phyloP scores from a whole-genome alignment of 2,888 invertebrate species.

The Oscheius sp. region DNA sequence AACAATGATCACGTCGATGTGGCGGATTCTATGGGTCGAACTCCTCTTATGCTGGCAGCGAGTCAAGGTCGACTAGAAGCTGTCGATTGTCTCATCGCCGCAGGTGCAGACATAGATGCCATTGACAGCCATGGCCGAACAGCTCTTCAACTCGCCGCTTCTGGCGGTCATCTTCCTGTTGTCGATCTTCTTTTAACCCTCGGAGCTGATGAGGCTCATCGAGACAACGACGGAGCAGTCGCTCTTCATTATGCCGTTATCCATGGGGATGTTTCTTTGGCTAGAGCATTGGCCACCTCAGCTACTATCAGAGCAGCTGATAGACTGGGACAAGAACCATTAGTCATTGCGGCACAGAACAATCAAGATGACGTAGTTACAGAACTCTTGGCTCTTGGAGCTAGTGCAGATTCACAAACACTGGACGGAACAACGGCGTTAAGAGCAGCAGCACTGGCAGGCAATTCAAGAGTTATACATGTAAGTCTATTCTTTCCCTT shows the following conservation, averaged over 20 bases:
- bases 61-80: constrained; percentile 53
- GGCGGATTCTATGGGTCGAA: constrained; percentile 47
- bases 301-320: constrained; percentile 48
- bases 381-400: constrained; percentile 80
- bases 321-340: constrained; percentile 49
- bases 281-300: constrained; percentile 41
- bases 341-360: constrained; percentile 51
- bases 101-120: constrained; percentile 48
- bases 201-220: constrained; percentile 57
- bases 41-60: constrained; percentile 56
- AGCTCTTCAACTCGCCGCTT: constrained; percentile 54
- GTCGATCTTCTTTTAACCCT: constrained; percentile 48
- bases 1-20: constrained; percentile 31
- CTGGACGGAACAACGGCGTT: constrained; percentile 83
- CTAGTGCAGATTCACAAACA: constrained; percentile 40
- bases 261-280: constrained; percentile 40
- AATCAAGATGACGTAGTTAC: constrained; percentile 71
- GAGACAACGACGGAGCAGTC: constrained; percentile 58
- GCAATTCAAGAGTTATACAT: constrained; percentile 74
- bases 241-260: constrained; percentile 55
- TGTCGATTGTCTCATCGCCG: constrained; percentile 40
- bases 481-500: constrained; percentile 26
- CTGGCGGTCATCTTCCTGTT: constrained; percentile 46
- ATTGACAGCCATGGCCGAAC: constrained; percentile 57
- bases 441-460: constrained; percentile 82